Conservation (phyloP, 2,797 vertebrate species). For the Tangara arthus region DNA sequence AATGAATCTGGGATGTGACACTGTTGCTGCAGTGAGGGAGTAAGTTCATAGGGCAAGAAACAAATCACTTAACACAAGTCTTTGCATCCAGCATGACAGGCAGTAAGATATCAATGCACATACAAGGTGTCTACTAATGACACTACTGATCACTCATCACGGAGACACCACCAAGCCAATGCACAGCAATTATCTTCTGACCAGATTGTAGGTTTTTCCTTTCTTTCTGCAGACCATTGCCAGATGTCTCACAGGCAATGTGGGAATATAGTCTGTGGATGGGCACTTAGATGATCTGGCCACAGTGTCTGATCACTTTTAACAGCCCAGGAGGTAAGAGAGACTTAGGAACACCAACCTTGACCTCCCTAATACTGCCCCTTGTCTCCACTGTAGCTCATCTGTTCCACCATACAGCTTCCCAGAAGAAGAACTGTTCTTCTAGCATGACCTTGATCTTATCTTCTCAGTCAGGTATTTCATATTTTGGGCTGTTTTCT, state of each 20-base stretch:
- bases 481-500: neutral
- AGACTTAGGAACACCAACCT: neutral
- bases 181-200: neutral
- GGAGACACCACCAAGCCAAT: neutral
- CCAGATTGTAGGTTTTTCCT: neutral
- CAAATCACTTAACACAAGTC: neutral
- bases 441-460: neutral
- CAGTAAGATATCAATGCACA: neutral
- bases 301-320: neutral
- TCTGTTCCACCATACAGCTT: neutral
- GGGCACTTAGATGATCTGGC: neutral
- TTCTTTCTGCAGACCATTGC: neutral
- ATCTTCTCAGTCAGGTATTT: neutral
- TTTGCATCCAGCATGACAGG: neutral
- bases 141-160: neutral
- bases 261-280: neutral
- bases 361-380: accelerated
- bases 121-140: neutral
- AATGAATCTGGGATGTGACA: neutral
- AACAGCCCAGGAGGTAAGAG: neutral
- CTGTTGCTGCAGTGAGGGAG: neutral
- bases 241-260: neutral
- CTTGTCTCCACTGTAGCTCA: neutral
- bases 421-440: neutral
- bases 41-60: neutral